Percentiles rank a stretch among this genome's conserved stretches.
These are phyloP conservation scores for Eurytoma adleriae DNA, from an alignment of 2,888 invertebrate genomes.

Conservation along the genomic window DNA sequence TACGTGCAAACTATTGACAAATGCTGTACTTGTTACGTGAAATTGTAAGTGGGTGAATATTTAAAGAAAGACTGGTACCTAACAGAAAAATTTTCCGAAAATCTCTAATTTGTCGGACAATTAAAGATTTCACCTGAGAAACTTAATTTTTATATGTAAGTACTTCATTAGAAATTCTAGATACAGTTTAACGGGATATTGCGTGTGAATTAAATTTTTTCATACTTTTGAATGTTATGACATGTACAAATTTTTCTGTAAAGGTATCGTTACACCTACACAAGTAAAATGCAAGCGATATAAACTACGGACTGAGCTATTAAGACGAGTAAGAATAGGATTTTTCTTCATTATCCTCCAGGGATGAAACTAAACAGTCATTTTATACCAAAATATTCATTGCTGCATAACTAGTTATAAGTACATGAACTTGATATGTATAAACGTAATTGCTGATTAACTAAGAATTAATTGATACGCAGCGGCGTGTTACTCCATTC, in stretches of 20 bases:
- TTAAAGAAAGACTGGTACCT: conserved; percentile 50
- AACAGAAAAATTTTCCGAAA: conserved; percentile 51
- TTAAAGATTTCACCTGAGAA: conserved; percentile 41
- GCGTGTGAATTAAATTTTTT: conserved; percentile 51
- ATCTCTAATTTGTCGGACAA: conserved; percentile 33
- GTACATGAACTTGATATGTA: conserved; percentile 52
- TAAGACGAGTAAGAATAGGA: conserved; percentile 33
- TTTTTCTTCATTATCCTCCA: conserved; percentile 49
- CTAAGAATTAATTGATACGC: conserved; percentile 50
- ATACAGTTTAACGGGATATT: conserved; percentile 35
- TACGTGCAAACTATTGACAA: conserved; percentile 34
- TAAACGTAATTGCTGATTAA: conserved; percentile 53
- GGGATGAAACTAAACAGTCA: conserved; percentile 60
- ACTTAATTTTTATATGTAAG: conserved; percentile 47
- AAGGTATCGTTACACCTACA: conserved; percentile 47
- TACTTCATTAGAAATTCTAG: conserved; percentile 47
- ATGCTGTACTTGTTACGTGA: conserved; percentile 32
- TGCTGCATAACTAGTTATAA: conserved; percentile 64
- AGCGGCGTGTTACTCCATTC: conserved; percentile 35
- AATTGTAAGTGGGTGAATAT: conserved; percentile 38
- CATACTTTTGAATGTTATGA: conserved; percentile 48
- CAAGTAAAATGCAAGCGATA: conserved; percentile 44
- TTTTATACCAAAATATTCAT: conserved; percentile 69
- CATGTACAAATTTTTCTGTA: conserved; percentile 55
- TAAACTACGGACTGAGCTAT: conserved; percentile 48